Base-by-base conservation (phyloP, 2,888 invertebrate species). In the Ceriagrion tenellum region DNA sequence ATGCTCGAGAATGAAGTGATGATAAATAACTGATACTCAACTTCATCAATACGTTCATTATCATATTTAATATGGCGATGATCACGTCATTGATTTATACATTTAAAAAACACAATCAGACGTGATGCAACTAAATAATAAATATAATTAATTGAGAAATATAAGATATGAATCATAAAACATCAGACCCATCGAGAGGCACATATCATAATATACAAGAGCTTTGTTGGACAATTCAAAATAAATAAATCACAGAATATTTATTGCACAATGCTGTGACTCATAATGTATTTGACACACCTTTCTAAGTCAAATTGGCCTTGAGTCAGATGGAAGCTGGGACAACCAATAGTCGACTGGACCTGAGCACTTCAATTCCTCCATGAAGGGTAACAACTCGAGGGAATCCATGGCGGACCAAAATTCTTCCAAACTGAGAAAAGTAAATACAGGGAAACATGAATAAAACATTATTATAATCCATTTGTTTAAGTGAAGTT, bases 381-480 rank as follows among this genome's bases (percentile, higher is more conserved):
- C 98, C 98, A 97, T 99, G 99, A 26, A 99, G 97, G 26, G 98
- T 98, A 96, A 99, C 99, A 12, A 99, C 99, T 96, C 98, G 98
- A 0, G 98, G 97, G 95, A 99, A 98, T 95, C 98, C 98, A 96
- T 98, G 98, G 95, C 98, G 98, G 91, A 99, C 98, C 95, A 99
- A 97, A 96, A 98, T 98, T 96, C 98, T 98, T 93, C 99, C 98
- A 97, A 99, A 99, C 99, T 99, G 97, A 81, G 35, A 81, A 35
- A 81, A 81, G n/a, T 81, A 81, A 59, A 35, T 81, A 26, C 81
- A 35, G 81, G 0, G 18, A 13, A 81, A 81, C 13, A 35, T 81
- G 4, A n/a, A 26, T 8, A 69, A 69, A 23, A 69, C 18, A 69
- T 69, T 2, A 47, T 47, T 47, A 2, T 47, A 47, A 47, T 47